Conservation (phyloP, 2,888 invertebrate species). For the Dioctria rufipes region DNA sequence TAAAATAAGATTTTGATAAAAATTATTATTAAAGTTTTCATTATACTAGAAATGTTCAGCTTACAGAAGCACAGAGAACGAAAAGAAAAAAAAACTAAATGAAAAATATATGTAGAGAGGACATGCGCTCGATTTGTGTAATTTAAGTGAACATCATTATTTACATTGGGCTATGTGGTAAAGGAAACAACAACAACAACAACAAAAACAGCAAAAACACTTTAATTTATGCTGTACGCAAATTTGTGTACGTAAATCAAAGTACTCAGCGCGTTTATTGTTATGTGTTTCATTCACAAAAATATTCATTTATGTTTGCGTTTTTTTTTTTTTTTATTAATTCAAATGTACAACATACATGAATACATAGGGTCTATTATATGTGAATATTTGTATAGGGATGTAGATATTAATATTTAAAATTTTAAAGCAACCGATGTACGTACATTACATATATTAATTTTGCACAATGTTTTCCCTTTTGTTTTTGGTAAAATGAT, state of each 20-base stretch:
- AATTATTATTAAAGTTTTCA: neutral
- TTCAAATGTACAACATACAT: too few relatives aligned
- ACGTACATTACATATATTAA: too few relatives aligned
- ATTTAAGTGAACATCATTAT: slow-evolving; percentile 37
- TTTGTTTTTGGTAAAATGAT: too few relatives aligned
- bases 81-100: slow-evolving; percentile 3
- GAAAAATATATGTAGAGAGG: neutral
- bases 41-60: neutral
- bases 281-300: too few relatives aligned
- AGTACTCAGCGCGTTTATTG: neutral
- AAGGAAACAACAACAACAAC: neutral
- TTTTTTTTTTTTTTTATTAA: too few relatives aligned
- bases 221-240: slow-evolving; percentile 35
- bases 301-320: too few relatives aligned
- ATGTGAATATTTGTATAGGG: too few relatives aligned
- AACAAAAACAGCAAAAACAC: neutral
- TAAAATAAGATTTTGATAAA: neutral
- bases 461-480: too few relatives aligned
- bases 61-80: neutral
- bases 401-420: too few relatives aligned
- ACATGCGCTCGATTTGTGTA: slow-evolving; percentile 33
- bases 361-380: too few relatives aligned
- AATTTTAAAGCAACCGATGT: too few relatives aligned
- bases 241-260: slow-evolving; percentile 17
- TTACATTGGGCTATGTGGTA: slow-evolving; percentile 26